phyloP scores from a whole-genome alignment of 2,888 invertebrate species.

The Tipula lateralis region DNA sequence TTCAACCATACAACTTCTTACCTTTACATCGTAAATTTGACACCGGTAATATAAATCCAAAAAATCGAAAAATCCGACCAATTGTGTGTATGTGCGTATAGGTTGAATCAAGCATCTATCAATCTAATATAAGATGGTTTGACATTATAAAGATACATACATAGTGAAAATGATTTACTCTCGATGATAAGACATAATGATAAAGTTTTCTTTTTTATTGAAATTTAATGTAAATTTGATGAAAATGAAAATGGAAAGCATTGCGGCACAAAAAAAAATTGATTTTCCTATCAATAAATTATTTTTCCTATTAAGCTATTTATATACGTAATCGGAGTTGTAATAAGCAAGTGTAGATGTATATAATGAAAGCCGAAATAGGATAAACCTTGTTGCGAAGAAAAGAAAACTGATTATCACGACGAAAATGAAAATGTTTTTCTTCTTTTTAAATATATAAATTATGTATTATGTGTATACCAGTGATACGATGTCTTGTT shows the following conservation, averaged over 20 bases:
- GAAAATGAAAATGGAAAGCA: not conserved
- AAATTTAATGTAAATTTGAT: constrained; percentile 11
- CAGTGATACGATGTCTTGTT: not conserved
- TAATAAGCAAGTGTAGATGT: not conserved
- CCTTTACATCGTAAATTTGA: not conserved
- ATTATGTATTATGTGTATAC: constrained; percentile 4
- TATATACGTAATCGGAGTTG: constrained; percentile 19
- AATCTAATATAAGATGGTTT: not conserved
- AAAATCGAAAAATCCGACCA: not conserved
- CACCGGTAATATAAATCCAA: not conserved
- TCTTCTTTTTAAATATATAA: constrained; percentile 3
- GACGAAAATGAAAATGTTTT: not conserved
- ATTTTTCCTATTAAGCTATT: not conserved
- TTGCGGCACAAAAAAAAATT: not conserved
- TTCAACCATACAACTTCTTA: not conserved
- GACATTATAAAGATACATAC: not conserved
- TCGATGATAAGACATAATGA: not conserved
- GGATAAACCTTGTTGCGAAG: not conserved
- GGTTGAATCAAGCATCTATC: not conserved
- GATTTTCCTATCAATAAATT: constrained; percentile 24
- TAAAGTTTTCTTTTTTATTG: constrained; percentile 14
- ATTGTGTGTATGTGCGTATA: not conserved
- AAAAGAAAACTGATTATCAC: constrained; percentile 14
- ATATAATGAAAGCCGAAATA: not conserved
- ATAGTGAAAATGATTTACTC: not conserved